phyloP scores from a whole-genome alignment of 1,140 invertebrate species.

The Drosophila pallidifrons region DNA sequence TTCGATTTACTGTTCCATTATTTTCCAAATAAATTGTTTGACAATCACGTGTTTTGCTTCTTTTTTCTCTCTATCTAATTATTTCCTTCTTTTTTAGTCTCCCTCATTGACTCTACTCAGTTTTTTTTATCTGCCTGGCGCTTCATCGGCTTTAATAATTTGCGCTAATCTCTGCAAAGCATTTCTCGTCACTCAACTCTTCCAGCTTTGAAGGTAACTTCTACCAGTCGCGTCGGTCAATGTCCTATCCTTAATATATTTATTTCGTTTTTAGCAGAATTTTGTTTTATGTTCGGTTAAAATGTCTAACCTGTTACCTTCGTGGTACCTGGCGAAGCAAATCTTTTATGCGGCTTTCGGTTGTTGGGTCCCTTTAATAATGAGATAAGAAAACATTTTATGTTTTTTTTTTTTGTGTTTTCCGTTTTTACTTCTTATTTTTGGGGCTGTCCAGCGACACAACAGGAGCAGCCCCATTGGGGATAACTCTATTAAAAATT shows the following conservation, averaged over 20 bases:
- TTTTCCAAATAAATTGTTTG: too few relatives aligned
- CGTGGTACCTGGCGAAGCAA: conserved; percentile 16
- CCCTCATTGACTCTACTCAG: not conserved
- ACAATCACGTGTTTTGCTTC: too few relatives aligned
- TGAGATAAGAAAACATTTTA: conserved; percentile 72
- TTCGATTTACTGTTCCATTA: too few relatives aligned
- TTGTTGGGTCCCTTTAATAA: conserved; percentile 68
- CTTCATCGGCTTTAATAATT: conserved; percentile 52
- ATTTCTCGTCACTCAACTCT: conserved; percentile 8
- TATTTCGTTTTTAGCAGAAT: conserved; percentile 38
- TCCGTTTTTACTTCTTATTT: not conserved
- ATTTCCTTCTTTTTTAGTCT: not conserved
- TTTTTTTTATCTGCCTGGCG: conserved; percentile 34
- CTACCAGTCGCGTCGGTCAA: conserved; percentile 46
- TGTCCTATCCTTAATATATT: conserved; percentile 42
- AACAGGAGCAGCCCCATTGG: conserved; percentile 29
- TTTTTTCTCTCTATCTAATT: not conserved
- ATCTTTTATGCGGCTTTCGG: conserved; percentile 36
- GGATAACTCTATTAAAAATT: conserved; percentile 75
- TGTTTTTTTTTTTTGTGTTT: conserved; percentile 27
- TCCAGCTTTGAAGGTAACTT: conserved; percentile 5
- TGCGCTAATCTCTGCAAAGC: conserved; percentile 46
- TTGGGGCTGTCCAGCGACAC: conserved; percentile 16
- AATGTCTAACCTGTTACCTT: conserved; percentile 44
- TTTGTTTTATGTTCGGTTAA: conserved; percentile 55